Evolutionary conservation across 2,888 invertebrate species (phyloP), one percentile per base, ranked within the genome.

Genomic region (Nasonia oneida): DNA sequence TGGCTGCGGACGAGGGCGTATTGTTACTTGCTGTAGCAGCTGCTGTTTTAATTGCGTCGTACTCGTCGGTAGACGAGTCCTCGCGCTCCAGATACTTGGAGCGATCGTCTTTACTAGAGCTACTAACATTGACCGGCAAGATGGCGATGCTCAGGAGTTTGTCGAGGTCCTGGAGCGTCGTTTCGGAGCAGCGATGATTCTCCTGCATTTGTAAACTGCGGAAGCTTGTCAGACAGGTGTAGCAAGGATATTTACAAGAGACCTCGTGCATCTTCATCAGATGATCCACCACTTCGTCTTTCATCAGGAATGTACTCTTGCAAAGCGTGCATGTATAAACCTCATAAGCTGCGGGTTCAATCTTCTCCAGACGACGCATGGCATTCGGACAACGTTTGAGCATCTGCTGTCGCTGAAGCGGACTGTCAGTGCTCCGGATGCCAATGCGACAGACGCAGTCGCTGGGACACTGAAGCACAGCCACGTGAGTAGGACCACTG

Each of bases 191-290:
- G 2, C 23, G 83, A 57, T 88, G 87, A 23, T 70, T 84, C 37
- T 87, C 83, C 23, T 85, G 85, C 71, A 87, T 37, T 39, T 87
- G 83, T 15, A 85, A 15, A 33, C 64, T 85, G n/a, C 87, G 85
- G 57, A 87, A 87, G 74, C 84, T 87, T 29, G 80, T 82, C 0
- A 87, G 73, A 42, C 87, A 87, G 2, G 81, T 86, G 50, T 77
- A 76, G 53, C 87, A 87, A n/a, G 87, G 85, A 23, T 75, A 87
- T 50, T 87, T 87, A 73, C 87, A 87, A 1, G 87, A 82, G 14
- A 87, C 87, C n/a, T 87, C 87, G 83, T 87, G 87, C 85, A 87
- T 85, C 67, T 85, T 87, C 85, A 87, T 85, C 3, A 87, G 50
- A 15, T 87, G 87, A 15, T 87, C 85, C 37, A 87, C 81, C 0